Base-by-base conservation (phyloP, 2,888 invertebrate genomes). In the Drosophila pseudotakahashii region DNA sequence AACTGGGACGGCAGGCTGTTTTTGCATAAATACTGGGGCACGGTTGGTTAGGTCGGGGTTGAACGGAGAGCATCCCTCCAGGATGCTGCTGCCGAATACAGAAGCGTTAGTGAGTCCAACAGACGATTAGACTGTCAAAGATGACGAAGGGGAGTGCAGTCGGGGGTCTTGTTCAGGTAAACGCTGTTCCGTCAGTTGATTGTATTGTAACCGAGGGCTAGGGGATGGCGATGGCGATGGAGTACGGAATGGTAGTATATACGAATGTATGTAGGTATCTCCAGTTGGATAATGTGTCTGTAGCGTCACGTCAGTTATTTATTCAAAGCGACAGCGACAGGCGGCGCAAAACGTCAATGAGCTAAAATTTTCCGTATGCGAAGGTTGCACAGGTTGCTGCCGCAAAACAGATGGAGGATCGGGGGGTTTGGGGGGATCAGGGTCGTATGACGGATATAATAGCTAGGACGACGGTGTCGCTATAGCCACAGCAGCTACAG, bases 331-430 rank as follows among this genome's bases (percentile, higher is more conserved):
- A 89, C 90, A 90, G 88, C 72, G 54, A 51, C 73, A 55, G 73
- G 72, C 88, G 83, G 88, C 88, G 78, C 77, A 88, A 89, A 89
- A 90, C 79, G 88, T 90, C 90, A 89, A 87, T 89, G 85, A 76
- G 76, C 77, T 63, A 80, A 79, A 79, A 77, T 79, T 79, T 81
- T 81, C 68, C 77, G 73, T 78, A 74, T 78, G 73, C 86, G 62
- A 70, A 75, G 77, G 76, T 74, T 80, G 63, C 52, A 55, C 58
- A 76, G 66, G 62, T 70, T 67, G 63, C 55, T 72, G 64, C 61
- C 67, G 50, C 50, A 45, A 41, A 39, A 57, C 45, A 34, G 44
- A 16, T 45, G 14, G 44, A 13, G 19, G 42, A 32, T 23, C 41
- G 19, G 45, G 53, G 58, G 67, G 57, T 44, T 19, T 2, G 19